phyloP scores from a whole-genome alignment of 2,797 vertebrate species.

The Synanceia verrucosa region DNA sequence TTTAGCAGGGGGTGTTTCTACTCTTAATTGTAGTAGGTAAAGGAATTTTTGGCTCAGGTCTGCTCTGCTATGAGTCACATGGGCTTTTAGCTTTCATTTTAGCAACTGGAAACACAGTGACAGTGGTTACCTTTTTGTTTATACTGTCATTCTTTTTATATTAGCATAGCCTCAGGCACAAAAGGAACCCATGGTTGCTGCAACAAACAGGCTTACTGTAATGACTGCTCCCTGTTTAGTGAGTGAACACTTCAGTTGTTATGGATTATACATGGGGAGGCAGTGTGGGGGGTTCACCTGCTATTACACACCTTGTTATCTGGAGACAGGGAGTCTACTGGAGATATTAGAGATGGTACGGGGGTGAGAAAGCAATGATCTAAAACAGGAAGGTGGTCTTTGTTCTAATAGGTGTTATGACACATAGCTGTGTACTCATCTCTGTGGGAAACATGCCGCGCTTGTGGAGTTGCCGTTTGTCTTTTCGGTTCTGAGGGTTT shows the following conservation, averaged over 20 bases:
- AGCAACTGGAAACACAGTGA: slow-evolving; percentile 19
- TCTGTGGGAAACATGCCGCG: slow-evolving; percentile 52
- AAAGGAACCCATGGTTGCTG: slow-evolving; percentile 29
- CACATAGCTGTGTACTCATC: slow-evolving; percentile 29
- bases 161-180: slow-evolving; percentile 12
- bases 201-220: slow-evolving; percentile 40
- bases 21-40: slow-evolving; percentile 45
- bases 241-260: slow-evolving; percentile 48
- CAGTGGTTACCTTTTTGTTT: slow-evolving; percentile 38
- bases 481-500: slow-evolving; percentile 39
- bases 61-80: slow-evolving; percentile 33
- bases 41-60: slow-evolving; percentile 35
- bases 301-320: slow-evolving; percentile 42
- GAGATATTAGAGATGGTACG: slow-evolving; percentile 39
- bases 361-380: slow-evolving; percentile 47
- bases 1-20: slow-evolving; percentile 21
- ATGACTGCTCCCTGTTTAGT: slow-evolving; percentile 25
- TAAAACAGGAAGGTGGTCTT: slow-evolving; percentile 62
- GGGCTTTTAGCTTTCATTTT: slow-evolving; percentile 33
- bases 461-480: slow-evolving; percentile 44
- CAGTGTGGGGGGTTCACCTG: slow-evolving; percentile 18
- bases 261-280: slow-evolving; percentile 37
- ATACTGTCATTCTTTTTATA: slow-evolving; percentile 29
- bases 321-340: slow-evolving; percentile 56
- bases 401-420: slow-evolving; percentile 71